A percentile compares a stretch with the other conserved stretches of the same genome.
Evolutionary conservation across 2,113 vertebrate genomes (phyloP).

Genomic region (Origma solitaria): DNA sequence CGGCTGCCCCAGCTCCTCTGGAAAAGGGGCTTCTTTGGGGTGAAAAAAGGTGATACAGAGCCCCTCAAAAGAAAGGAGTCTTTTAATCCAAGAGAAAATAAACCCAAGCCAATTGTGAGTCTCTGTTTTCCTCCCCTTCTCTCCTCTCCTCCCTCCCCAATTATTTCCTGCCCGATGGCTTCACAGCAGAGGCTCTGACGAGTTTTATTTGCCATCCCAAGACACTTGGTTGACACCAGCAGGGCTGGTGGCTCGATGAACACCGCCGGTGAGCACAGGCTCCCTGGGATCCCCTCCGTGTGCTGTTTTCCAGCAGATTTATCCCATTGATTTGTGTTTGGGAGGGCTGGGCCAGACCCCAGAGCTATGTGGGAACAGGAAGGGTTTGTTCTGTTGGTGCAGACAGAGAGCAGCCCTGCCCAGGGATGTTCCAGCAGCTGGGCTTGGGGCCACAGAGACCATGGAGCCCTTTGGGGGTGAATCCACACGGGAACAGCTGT

Average conservation of each 20-base stretch:
- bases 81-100: background rate
- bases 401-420: background rate
- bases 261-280: rapidly evolving
- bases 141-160: too few relatives aligned
- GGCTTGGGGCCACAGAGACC: rapidly evolving
- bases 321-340: background rate
- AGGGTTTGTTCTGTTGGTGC: rapidly evolving
- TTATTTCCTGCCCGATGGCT: background rate
- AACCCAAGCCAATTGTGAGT: background rate
- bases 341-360: background rate
- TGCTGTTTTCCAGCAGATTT: background rate
- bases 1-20: background rate
- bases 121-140: background rate
- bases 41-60: rapidly evolving
- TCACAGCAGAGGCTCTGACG: background rate
- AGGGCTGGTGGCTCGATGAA: background rate
- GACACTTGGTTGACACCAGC: background rate
- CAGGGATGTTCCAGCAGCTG: background rate
- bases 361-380: rapidly evolving
- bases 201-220: background rate
- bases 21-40: background rate
- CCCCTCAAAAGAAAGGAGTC: background rate
- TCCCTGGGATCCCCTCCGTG: rapidly evolving
- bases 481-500: rapidly evolving
- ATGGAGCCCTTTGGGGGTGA: rapidly evolving